Evolutionary conservation across 1,140 invertebrate genomes (phyloP).

Genomic region (Aporrectodea caliginosa): DNA sequence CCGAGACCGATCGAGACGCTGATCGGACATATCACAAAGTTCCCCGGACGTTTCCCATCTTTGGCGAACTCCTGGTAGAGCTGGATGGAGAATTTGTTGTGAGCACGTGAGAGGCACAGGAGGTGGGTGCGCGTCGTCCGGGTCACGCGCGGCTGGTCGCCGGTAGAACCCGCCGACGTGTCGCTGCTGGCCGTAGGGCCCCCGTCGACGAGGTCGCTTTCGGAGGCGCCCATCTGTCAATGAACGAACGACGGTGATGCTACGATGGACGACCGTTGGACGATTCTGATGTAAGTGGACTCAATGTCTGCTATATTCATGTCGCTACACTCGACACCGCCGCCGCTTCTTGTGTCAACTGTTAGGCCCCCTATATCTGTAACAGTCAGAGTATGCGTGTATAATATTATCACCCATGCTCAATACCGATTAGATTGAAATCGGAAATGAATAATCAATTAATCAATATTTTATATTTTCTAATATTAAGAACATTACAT

Average conservation of each 20-base stretch:
- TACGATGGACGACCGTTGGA: no score
- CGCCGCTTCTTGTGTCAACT: no score
- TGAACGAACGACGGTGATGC: not conserved
- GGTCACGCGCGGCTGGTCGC: not conserved
- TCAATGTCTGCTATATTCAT: no score
- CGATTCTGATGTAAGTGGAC: no score
- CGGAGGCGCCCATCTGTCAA: not conserved
- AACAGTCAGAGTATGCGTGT: no score
- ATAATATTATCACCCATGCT: no score
- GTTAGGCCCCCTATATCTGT: no score
- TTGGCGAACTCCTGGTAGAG: conserved; percentile 31
- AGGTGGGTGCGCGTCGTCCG: conserved; percentile 29
- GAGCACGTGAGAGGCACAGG: conserved; percentile 23
- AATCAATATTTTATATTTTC: no score
- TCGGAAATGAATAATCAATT: no score
- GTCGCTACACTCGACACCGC: no score
- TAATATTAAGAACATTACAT: no score
- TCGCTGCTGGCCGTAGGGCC: not conserved
- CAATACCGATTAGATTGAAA: no score
- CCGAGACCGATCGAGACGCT: conserved; percentile 28
- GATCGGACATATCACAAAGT: conserved; percentile 29
- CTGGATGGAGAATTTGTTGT: conserved; percentile 30
- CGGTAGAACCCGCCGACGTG: not conserved
- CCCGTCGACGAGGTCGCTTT: not conserved
- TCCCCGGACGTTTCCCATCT: conserved; percentile 31